Conservation (phyloP, 2,797 vertebrate genomes). For the Bucorvus abyssinicus region DNA sequence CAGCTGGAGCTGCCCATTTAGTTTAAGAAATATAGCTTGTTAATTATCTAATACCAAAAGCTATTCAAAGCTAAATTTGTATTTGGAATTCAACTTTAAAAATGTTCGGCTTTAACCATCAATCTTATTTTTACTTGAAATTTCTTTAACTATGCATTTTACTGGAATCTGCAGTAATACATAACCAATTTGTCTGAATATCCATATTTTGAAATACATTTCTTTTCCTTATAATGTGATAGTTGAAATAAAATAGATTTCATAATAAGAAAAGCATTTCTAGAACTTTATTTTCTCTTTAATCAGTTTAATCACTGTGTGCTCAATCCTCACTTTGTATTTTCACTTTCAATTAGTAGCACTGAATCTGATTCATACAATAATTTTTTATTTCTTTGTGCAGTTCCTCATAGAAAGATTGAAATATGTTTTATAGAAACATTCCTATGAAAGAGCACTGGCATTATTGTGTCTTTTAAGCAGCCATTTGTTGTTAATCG, state of each 20-base stretch:
- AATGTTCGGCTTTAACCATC: neutral
- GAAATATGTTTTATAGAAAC: neutral
- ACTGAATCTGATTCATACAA: neutral
- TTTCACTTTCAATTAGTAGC: neutral
- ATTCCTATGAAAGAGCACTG: neutral
- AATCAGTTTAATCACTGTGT: neutral
- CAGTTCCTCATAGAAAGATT: neutral
- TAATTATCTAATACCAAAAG: conserved; percentile 54
- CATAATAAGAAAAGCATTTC: neutral
- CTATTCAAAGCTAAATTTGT: conserved; percentile 44
- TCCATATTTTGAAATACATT: neutral
- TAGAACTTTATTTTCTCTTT: neutral
- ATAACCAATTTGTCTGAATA: neutral
- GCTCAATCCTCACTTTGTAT: neutral
- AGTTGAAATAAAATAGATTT: neutral
- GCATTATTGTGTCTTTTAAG: neutral
- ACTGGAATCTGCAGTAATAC: neutral
- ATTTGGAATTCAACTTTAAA: neutral
- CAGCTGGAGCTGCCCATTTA: conserved; percentile 56
- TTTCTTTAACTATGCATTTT: neutral
- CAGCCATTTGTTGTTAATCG: neutral
- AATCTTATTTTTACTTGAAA: neutral
- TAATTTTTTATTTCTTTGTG: neutral
- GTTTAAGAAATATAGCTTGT: conserved; percentile 41
- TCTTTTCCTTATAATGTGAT: neutral